Percentiles rank a stretch among this genome's conserved stretches.
phyloP scores from a whole-genome alignment of 2,888 invertebrate species.

The Mechanitis messenoides region DNA sequence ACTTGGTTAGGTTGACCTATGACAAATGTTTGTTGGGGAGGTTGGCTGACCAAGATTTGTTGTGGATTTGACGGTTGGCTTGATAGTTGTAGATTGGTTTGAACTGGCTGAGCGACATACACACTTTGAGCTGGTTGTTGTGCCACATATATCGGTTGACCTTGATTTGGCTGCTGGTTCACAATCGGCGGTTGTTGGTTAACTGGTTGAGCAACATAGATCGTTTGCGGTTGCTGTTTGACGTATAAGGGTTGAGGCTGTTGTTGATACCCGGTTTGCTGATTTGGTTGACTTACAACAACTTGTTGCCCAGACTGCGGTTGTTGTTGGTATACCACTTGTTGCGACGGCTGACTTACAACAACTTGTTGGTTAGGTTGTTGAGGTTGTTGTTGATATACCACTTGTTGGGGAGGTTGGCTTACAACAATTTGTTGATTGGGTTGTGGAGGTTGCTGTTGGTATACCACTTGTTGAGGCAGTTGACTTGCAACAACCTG shows the following conservation, averaged over 20 bases:
- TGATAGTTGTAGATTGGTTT: constrained; percentile 19
- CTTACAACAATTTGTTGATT: too few relatives aligned
- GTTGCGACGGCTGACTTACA: not conserved
- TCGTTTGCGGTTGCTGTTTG: constrained; percentile 18
- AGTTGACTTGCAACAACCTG: not conserved
- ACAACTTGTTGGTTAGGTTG: constrained; percentile 17
- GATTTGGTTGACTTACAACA: constrained; percentile 19
- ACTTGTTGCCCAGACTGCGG: not conserved
- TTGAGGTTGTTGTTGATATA: not conserved
- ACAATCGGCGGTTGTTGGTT: constrained; percentile 19
- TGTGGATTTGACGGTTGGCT: constrained; percentile 19
- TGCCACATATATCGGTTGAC: constrained; percentile 17
- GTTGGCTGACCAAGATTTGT: constrained; percentile 6
- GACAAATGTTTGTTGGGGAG: not conserved
- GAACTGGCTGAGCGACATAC: constrained; percentile 21
- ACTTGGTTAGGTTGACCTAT: constrained; percentile 25
- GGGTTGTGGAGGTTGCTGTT: constrained; percentile 15
- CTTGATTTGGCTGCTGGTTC: constrained; percentile 20
- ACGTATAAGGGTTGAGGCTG: constrained; percentile 18
- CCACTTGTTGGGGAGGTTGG: constrained; percentile 16
- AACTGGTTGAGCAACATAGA: constrained; percentile 22
- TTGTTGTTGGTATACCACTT: too few relatives aligned
- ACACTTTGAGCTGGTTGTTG: constrained; percentile 24
- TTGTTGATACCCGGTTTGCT: not conserved
- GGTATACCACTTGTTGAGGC: not conserved